These are phyloP conservation scores for Rhinogobio ventralis DNA, from an alignment of 2,797 vertebrate species.

Conservation along the genomic window DNA sequence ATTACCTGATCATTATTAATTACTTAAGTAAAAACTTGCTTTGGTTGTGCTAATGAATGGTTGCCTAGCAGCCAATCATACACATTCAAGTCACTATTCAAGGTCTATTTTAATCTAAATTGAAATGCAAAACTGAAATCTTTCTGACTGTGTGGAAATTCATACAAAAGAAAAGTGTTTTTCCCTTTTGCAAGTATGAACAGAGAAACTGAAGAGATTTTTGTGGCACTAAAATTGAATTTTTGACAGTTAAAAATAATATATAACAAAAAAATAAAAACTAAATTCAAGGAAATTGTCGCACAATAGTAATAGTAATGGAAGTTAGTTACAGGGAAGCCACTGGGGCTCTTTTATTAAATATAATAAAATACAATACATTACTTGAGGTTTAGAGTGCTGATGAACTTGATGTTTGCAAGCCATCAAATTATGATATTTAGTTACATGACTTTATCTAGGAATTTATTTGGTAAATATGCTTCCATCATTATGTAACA, in stretches of 20 bases:
- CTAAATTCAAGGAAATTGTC: no score
- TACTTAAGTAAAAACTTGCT: slow-evolving; percentile 49
- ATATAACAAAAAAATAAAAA: no score
- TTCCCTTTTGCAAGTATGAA: background rate
- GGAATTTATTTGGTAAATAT: background rate
- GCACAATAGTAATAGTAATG: no score
- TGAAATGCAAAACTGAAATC: slow-evolving; percentile 38
- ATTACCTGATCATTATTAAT: slow-evolving; percentile 52
- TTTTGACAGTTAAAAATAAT: background rate
- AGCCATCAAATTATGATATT: no score
- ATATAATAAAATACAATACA: no score
- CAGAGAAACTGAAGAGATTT: background rate
- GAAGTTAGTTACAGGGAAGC: no score
- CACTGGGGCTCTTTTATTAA: no score
- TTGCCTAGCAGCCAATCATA: slow-evolving; percentile 51
- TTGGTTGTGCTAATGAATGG: slow-evolving; percentile 51
- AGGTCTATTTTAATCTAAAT: slow-evolving; percentile 33
- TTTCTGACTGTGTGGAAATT: slow-evolving; percentile 3
- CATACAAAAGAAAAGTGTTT: background rate
- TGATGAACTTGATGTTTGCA: no score
- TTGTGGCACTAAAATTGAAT: background rate
- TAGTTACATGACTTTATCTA: background rate
- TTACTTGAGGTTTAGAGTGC: no score
- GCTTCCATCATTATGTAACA: background rate
- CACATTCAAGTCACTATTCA: slow-evolving; percentile 40